Evolutionary conservation across 2,888 invertebrate genomes (phyloP), one percentile per base, ranked within the genome.

Genomic region (Philaethria dido): DNA sequence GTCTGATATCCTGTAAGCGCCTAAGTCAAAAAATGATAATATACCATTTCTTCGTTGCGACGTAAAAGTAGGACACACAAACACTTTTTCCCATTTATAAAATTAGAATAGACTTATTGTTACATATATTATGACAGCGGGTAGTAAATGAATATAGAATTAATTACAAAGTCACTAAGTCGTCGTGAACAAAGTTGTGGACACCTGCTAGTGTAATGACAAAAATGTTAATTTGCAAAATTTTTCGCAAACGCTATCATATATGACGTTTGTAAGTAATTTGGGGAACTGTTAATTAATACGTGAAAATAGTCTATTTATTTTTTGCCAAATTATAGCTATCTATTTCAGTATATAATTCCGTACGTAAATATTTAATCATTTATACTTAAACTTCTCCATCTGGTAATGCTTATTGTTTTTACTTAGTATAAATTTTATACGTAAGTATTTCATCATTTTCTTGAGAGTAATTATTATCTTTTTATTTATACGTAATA

Each of bases 251-350:
- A 45, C 20, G 47, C 29, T 52, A 61, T 39, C 61, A 39, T 39
- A 47, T 62, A 55, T 25, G 66, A 55, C 29, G 54, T 16, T 22
- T 45, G 14, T 36, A 61, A 47, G 39, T 48, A 66, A 42, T 66
- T 55, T 13, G 55, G 45, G 11, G 39, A 25, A 42, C 18, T 16
- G 4, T 62, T 50, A 11, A 39, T 22, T 8, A 20, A 16, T 22
- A 36, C 6, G 13, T 61, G 33, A 48, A 5, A 52, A 18, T 45
- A 11, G 11, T 29, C n/a, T n/a, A 48, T 22, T 4, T 48, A 4
- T 52, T 52, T n/a, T 29, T 50, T 52, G 8, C 11, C 3, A 29
- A 52, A 29, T 16, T 29, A n/a, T n/a, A 25, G 11, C 6, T 25
- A n/a, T 52, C 3, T 29, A 29, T 8, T 33, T 16, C 1, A 16